These are phyloP conservation scores for Siderastrea radians DNA, from an alignment of 92 coral and sea anemone species.

Conservation along the genomic window DNA sequence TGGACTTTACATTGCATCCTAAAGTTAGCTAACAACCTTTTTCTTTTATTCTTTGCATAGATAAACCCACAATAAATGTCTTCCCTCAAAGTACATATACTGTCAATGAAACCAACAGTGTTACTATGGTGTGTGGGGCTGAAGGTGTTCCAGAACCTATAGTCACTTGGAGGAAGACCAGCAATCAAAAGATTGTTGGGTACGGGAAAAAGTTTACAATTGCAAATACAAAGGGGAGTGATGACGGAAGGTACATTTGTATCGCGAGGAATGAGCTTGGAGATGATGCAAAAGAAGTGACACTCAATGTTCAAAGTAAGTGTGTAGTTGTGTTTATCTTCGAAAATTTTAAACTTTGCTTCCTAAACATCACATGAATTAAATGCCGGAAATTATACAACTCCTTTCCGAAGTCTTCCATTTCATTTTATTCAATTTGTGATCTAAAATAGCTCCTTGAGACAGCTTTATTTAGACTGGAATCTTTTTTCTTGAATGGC, in stretches of 20 bases:
- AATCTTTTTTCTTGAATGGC: too few relatives aligned
- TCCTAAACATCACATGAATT: too few relatives aligned
- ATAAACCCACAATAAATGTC: neutral
- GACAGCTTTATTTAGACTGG: too few relatives aligned
- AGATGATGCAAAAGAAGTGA: slow-evolving; percentile 10
- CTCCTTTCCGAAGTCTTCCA: too few relatives aligned
- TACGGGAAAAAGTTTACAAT: neutral
- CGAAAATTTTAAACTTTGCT: too few relatives aligned
- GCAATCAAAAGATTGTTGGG: neutral
- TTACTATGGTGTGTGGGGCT: neutral
- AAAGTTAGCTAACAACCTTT: too few relatives aligned
- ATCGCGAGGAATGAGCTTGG: slow-evolving; percentile 66
- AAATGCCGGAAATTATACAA: too few relatives aligned
- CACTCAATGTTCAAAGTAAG: slow-evolving; percentile 74
- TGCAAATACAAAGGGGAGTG: slow-evolving; percentile 47
- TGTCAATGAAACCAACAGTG: neutral
- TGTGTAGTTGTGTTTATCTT: neutral
- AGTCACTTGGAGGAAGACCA: neutral
- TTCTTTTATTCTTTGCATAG: neutral
- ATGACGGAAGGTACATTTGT: slow-evolving; percentile 71
- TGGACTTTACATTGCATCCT: too few relatives aligned
- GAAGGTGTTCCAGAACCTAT: neutral
- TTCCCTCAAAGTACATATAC: neutral
- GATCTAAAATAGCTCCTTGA: too few relatives aligned
- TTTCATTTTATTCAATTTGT: too few relatives aligned